These are phyloP conservation scores for Eulemur rubriventer DNA, from an alignment of 2,797 vertebrate genomes.

Conservation along the genomic window DNA sequence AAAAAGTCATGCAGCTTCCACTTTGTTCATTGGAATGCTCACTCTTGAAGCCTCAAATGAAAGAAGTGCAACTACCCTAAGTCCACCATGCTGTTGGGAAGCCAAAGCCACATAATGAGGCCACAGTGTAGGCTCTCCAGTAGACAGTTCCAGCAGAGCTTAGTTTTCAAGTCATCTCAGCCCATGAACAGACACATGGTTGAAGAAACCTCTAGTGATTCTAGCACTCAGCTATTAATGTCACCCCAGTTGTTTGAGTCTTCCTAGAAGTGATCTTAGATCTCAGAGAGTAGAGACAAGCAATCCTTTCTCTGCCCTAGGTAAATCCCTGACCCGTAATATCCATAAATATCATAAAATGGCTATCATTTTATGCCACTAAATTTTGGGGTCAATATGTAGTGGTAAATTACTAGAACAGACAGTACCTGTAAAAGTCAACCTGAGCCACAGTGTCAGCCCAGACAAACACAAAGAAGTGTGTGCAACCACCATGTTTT, in stretches of 20 bases:
- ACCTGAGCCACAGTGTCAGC: background rate
- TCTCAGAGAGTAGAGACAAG: background rate
- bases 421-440: background rate
- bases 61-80: background rate
- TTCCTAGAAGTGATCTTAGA: background rate
- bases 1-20: background rate
- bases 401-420: background rate
- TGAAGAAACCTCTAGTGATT: background rate
- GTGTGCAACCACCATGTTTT: background rate
- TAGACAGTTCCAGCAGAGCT: background rate
- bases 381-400: background rate
- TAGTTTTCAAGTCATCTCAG: background rate
- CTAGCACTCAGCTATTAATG: background rate
- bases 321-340: background rate
- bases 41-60: background rate
- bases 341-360: background rate
- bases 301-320: background rate
- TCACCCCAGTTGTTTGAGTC: background rate
- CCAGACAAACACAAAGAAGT: background rate
- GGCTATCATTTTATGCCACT: background rate
- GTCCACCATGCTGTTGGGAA: background rate
- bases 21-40: background rate
- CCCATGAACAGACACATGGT: background rate
- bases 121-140: background rate
- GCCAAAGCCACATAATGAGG: background rate